phyloP scores from a whole-genome alignment of 2,113 vertebrate species.

The Rana temporaria region DNA sequence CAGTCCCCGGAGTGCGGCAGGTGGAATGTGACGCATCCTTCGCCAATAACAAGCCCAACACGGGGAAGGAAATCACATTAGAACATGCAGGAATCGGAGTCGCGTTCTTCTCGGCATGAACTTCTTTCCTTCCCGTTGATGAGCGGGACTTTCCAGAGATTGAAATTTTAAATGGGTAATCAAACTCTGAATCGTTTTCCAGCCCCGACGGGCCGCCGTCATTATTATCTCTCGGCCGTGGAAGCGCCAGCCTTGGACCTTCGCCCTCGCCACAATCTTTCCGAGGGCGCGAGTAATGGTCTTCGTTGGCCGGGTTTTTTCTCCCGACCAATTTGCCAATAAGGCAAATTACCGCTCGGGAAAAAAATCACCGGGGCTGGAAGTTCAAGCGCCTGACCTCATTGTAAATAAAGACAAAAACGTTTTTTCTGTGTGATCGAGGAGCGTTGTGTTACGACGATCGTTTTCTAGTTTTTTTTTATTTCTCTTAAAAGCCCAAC shows the following conservation, averaged over 20 bases:
- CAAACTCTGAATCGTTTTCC: conserved; percentile 27
- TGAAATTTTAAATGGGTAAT: conserved; percentile 15
- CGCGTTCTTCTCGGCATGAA: background rate
- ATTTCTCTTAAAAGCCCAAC: too few species aligned
- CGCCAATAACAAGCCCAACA: conserved; percentile 19
- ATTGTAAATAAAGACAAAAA: background rate
- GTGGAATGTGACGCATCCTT: conserved; percentile 40
- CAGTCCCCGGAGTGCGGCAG: conserved; percentile 26
- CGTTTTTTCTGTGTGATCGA: too few species aligned
- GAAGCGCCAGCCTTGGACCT: background rate
- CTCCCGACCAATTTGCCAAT: conserved; percentile 17
- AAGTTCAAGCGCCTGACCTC: background rate
- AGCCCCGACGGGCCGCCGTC: background rate
- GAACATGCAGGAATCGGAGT: conserved; percentile 15
- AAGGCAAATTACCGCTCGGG: background rate
- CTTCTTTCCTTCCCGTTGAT: conserved; percentile 41
- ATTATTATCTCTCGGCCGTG: conserved; percentile 7
- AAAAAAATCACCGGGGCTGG: background rate
- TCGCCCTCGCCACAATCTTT: background rate
- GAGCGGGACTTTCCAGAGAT: background rate
- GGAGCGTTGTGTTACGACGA: too few species aligned
- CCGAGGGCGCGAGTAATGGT: background rate
- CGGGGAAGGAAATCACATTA: conserved; percentile 35
- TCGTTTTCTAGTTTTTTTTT: too few species aligned
- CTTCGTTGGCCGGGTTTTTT: conserved; percentile 24